phyloP scores from a whole-genome alignment of 2,113 vertebrate species.

The Hemibagrus wyckioides region DNA sequence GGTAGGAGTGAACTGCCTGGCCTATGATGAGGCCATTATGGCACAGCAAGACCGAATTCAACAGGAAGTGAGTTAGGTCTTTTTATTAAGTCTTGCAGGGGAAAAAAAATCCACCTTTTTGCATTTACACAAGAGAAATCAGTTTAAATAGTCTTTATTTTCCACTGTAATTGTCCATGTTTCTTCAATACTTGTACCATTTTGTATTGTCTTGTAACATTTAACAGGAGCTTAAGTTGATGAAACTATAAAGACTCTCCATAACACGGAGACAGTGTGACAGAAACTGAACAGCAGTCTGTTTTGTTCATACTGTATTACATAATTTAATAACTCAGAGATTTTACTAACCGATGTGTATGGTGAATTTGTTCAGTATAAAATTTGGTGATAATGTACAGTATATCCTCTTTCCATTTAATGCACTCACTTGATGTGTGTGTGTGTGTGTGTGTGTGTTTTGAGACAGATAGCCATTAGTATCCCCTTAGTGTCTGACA shows the following conservation, averaged over 20 bases:
- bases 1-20: conserved; percentile 87
- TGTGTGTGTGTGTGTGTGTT: conserved; percentile 29
- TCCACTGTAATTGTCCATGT: neutral
- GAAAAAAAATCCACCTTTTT: neutral
- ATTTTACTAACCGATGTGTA: neutral
- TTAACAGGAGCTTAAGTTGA: neutral
- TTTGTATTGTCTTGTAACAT: neutral
- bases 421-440: neutral
- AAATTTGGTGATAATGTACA: neutral
- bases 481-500: conserved; percentile 89
- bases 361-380: neutral
- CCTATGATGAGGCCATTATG: conserved; percentile 91
- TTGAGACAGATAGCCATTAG: conserved; percentile 83
- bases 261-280: neutral
- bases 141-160: neutral
- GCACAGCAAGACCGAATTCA: conserved; percentile 94
- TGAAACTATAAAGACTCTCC: neutral
- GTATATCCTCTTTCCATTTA: neutral
- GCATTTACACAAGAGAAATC: neutral
- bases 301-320: neutral
- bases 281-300: neutral
- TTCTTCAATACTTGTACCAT: neutral
- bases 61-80: conserved; percentile 81
- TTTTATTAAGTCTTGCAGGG: neutral
- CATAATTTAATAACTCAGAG: neutral